Base-by-base conservation (phyloP, 1,140 invertebrate genomes). In the Philotrypesis tridentata region DNA sequence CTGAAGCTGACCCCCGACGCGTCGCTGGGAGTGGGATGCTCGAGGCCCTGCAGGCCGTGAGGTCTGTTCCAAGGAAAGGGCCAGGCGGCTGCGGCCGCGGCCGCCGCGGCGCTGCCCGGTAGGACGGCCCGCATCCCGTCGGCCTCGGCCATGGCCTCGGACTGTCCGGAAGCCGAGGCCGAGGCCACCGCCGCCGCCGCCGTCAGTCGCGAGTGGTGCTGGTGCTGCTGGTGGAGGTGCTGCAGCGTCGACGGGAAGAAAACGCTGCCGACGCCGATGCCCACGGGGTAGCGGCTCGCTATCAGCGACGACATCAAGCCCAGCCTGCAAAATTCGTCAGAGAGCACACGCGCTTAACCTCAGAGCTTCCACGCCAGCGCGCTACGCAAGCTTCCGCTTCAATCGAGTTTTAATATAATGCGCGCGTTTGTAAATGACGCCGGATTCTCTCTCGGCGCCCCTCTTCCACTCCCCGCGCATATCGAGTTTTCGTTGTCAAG, bases 261-360 rank as follows among this genome's bases (percentile, higher is more conserved):
- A 60, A 92, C 87, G 67, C 90, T 82, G 55, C 90, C 72, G 87
- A 93, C 80, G 80, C 90, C 73, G 90, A 93, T 87, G 88, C 95
- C 67, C 93, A 96, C 82, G 93, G 90, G 74, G 94, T 96, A 87
- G 93, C 96, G 93, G 93, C 96, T 89, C 94, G 95, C 87, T 82
- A 92, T 91, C 84, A 92, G 61, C 48, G 91, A 90, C 27, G 95
- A 96, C 91, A 97, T 96, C 83, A 96, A 93, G 77, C 96, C 96
- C 90, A 97, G 92, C 91, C 96, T 97, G 93, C 21, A 86, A 83
- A 61, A n/a, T n/a, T n/a, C n/a, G n/a, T n/a, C n/a, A n/a, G n/a
- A n/a, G n/a, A n/a, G n/a, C n/a, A n/a, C n/a, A n/a, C n/a, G n/a
- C n/a, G n/a, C n/a, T n/a, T n/a, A n/a, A n/a, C n/a, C n/a, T n/a